Evolutionary conservation across 2,888 invertebrate genomes (phyloP).

Genomic region (Agriopis marginaria): DNA sequence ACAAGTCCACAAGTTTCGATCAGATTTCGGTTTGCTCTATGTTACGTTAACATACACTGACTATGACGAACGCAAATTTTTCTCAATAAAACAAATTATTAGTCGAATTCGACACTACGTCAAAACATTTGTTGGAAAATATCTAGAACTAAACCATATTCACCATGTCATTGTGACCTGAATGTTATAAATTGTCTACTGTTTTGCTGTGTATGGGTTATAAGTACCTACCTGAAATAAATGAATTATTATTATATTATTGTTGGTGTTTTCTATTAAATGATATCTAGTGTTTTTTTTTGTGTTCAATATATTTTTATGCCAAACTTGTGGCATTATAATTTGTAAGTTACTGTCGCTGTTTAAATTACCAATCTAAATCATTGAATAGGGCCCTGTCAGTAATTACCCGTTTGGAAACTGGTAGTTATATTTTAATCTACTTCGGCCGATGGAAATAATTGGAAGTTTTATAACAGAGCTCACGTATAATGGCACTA

Average conservation of each 20-base stretch:
- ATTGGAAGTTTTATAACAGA: slow-evolving; percentile 38
- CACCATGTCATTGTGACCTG: too few species aligned
- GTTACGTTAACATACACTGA: background rate
- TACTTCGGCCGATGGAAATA: slow-evolving; percentile 39
- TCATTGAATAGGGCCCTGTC: slow-evolving; percentile 10
- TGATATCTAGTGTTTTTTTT: too few species aligned
- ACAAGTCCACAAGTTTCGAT: background rate
- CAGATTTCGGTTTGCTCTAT: background rate
- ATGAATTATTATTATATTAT: too few species aligned
- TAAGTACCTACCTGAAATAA: too few species aligned
- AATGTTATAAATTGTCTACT: too few species aligned
- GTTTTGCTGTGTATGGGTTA: too few species aligned
- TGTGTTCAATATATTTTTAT: background rate
- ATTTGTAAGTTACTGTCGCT: background rate
- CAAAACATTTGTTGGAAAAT: too few species aligned
- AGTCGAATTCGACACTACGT: too few species aligned
- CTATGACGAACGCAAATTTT: background rate
- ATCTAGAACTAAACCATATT: too few species aligned
- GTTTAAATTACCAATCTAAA: background rate
- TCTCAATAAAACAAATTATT: too few species aligned
- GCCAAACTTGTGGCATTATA: background rate
- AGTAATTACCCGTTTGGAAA: slow-evolving; percentile 44
- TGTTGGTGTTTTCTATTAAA: too few species aligned
- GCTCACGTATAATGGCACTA: slow-evolving; percentile 19
- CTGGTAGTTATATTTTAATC: slow-evolving; percentile 42